Conservation (phyloP, 2,888 invertebrate genomes). For the Drosophila neutralis region DNA sequence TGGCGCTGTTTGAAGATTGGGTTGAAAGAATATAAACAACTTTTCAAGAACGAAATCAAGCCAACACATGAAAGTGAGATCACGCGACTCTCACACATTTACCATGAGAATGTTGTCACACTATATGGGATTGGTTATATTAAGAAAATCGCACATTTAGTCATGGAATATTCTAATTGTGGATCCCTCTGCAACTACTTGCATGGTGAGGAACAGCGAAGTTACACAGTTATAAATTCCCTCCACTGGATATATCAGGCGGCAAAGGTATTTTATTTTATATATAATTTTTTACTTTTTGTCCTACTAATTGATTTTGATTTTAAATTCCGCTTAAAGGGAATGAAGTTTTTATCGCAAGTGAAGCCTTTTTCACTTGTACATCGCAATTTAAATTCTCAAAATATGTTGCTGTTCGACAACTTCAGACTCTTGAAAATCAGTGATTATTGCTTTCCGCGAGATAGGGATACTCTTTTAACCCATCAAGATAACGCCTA, state of each 20-base stretch:
- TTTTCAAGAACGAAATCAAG: no score
- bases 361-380: not conserved
- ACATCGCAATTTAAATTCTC: constrained; percentile 4
- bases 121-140: not conserved
- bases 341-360: not conserved
- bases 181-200: constrained; percentile 10
- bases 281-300: not conserved
- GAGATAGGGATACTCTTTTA: not conserved
- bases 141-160: not conserved
- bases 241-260: constrained; percentile 7
- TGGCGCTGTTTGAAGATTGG: no score
- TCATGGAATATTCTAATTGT: constrained; percentile 7
- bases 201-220: constrained; percentile 1
- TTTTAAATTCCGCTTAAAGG: not conserved
- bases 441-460: not conserved
- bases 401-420: constrained; percentile 7
- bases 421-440: constrained; percentile 8
- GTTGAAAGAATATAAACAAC: not conserved
- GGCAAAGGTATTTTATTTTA: constrained; percentile 1
- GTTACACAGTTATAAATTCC: not conserved
- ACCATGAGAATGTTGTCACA: not conserved
- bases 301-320: not conserved
- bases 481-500: not conserved
- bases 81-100: not conserved
- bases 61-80: no score